Conservation (phyloP, 2,888 invertebrate species). For the Cordilura impudica region DNA sequence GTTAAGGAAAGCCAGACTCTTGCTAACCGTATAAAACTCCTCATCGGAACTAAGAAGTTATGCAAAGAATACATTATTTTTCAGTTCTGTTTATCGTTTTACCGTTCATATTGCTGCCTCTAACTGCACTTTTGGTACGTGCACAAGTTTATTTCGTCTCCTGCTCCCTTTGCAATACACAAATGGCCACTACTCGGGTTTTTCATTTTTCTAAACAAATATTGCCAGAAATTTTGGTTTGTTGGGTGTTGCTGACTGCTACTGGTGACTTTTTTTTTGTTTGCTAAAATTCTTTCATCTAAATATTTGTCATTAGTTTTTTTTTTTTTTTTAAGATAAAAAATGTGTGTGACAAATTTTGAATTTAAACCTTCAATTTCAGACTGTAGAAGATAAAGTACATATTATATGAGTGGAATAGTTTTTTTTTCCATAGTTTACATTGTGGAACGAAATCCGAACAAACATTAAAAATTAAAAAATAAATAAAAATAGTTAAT, state of each 20-base stretch:
- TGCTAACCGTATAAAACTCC: too few species aligned
- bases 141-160: conserved; percentile 9
- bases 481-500: too few species aligned
- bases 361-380: conserved; percentile 43
- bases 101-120: conserved; percentile 18
- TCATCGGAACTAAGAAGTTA: too few species aligned
- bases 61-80: not conserved
- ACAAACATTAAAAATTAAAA: too few species aligned
- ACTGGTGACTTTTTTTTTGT: not conserved
- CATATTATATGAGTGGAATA: too few species aligned
- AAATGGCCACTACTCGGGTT: conserved; percentile 1
- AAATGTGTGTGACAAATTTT: conserved; percentile 39
- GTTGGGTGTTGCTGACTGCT: conserved; percentile 31
- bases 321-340: not conserved
- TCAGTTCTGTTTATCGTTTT: not conserved
- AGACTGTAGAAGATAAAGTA: conserved; percentile 1
- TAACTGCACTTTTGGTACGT: not conserved
- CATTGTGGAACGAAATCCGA: too few species aligned
- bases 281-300: not conserved
- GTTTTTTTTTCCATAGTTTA: too few species aligned
- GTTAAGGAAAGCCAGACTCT: too few species aligned
- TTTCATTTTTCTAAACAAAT: not conserved
- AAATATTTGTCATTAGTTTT: not conserved
- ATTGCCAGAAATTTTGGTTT: not conserved
- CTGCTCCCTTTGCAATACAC: not conserved